Conservation (phyloP, 2,888 invertebrate genomes). For the Temnothorax rugatulus region DNA sequence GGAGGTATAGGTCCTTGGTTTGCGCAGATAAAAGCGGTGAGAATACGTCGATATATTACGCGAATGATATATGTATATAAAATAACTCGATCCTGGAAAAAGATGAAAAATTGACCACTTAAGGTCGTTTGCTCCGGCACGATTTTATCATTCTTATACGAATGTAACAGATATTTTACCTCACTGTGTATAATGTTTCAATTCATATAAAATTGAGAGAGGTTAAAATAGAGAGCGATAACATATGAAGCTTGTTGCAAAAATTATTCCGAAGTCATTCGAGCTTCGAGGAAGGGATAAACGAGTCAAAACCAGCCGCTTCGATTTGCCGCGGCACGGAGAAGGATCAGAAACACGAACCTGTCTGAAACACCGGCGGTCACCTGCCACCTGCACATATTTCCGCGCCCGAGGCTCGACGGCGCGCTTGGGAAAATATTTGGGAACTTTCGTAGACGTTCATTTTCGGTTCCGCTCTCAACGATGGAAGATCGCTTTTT, state of each 20-base stretch:
- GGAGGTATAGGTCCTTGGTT: conserved; percentile 54
- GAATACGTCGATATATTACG: conserved; percentile 20
- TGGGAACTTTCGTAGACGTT: conserved; percentile 62
- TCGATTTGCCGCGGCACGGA: conserved; percentile 68
- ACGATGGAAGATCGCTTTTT: background rate
- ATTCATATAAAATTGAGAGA: background rate
- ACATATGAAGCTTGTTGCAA: conserved; percentile 5
- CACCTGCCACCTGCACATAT: conserved; percentile 77
- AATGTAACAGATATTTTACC: background rate
- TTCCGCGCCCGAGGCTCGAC: conserved; percentile 60
- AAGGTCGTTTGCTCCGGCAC: background rate
- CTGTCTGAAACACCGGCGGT: conserved; percentile 75
- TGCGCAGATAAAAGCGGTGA: conserved; percentile 53
- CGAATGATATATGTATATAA: background rate
- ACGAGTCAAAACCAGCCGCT: conserved; percentile 50
- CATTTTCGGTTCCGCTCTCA: conserved; percentile 17
- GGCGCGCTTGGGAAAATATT: conserved; percentile 70
- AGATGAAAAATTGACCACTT: background rate
- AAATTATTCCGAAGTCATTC: conserved; percentile 31
- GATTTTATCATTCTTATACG: background rate
- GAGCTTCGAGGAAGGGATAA: background rate
- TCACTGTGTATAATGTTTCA: background rate
- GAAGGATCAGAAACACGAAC: conserved; percentile 74
- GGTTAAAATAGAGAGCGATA: background rate
- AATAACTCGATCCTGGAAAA: background rate